Evolutionary conservation across 2,888 invertebrate genomes (phyloP).

Genomic region (Drosophila melanosoma): DNA sequence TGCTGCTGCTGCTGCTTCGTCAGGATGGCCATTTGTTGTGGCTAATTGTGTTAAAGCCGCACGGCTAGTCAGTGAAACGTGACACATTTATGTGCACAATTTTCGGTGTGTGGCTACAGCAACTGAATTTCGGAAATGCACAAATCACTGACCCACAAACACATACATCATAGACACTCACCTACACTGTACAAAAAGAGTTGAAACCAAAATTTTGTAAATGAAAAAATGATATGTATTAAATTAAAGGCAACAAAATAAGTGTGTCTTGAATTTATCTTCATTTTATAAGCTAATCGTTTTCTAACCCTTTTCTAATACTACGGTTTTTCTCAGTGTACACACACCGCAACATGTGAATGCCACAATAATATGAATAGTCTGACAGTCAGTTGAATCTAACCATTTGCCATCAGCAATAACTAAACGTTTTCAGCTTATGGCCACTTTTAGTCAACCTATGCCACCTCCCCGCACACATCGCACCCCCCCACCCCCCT

Average conservation of each 20-base stretch:
- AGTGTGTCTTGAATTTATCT: no score
- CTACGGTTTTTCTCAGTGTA: neutral
- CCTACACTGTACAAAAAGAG: slow-evolving; percentile 5
- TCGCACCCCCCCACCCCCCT: no score
- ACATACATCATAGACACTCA: slow-evolving; percentile 10
- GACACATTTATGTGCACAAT: slow-evolving; percentile 66
- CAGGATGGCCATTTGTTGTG: slow-evolving; percentile 60
- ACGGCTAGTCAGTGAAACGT: slow-evolving; percentile 67
- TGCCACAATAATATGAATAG: slow-evolving; percentile 61
- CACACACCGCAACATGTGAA: slow-evolving; percentile 20
- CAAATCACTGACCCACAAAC: slow-evolving; percentile 41
- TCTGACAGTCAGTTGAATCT: slow-evolving; percentile 34
- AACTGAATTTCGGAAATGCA: slow-evolving; percentile 37
- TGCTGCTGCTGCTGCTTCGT: slow-evolving; percentile 39
- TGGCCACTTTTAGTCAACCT: slow-evolving; percentile 29
- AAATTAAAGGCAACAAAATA: neutral
- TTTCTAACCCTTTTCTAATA: neutral
- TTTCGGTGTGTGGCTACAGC: slow-evolving; percentile 43
- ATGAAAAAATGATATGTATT: neutral
- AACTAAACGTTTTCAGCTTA: slow-evolving; percentile 46
- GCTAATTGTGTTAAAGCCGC: slow-evolving; percentile 79
- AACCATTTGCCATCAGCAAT: slow-evolving; percentile 37
- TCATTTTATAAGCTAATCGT: neutral
- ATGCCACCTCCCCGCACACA: neutral
- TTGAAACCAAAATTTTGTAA: neutral